Evolutionary conservation across 2,888 invertebrate species (phyloP).

Genomic region (Synanthedon tipuliformis): DNA sequence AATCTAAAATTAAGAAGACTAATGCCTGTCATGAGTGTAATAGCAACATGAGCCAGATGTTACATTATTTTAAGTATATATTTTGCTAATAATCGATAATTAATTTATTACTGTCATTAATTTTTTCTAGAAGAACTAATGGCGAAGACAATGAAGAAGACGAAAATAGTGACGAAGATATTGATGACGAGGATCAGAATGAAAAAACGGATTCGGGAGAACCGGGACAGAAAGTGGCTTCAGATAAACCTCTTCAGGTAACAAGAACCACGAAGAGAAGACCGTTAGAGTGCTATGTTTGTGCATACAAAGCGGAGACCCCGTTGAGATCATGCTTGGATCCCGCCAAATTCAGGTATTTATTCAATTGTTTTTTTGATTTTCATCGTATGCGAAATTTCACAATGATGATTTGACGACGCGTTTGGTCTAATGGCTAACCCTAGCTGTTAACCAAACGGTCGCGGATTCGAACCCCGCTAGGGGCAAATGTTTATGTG

Average conservation of each 20-base stretch:
- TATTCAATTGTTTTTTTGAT: background rate
- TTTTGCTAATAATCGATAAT: background rate
- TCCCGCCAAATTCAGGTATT: conserved; percentile 49
- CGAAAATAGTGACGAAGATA: conserved; percentile 30
- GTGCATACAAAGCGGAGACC: conserved; percentile 46
- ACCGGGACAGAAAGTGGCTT: conserved; percentile 5
- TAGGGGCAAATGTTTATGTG: no score
- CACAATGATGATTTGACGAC: no score
- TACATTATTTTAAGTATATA: no score
- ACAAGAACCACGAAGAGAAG: conserved; percentile 34
- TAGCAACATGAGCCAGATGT: no score
- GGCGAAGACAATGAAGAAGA: conserved; percentile 5
- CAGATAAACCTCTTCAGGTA: background rate
- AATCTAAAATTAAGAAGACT: no score
- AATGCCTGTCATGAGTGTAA: no score
- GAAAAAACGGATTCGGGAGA: conserved; percentile 17
- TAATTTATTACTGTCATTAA: background rate
- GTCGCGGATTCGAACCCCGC: no score
- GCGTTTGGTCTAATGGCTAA: no score
- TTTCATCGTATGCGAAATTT: no score
- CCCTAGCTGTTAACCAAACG: no score
- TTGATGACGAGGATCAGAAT: conserved; percentile 24
- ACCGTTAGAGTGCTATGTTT: conserved; percentile 54
- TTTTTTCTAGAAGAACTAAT: conserved; percentile 16
- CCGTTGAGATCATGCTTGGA: conserved; percentile 47